Evolutionary conservation across 1,140 invertebrate species (phyloP).

Genomic region (Drosophila setifemur): DNA sequence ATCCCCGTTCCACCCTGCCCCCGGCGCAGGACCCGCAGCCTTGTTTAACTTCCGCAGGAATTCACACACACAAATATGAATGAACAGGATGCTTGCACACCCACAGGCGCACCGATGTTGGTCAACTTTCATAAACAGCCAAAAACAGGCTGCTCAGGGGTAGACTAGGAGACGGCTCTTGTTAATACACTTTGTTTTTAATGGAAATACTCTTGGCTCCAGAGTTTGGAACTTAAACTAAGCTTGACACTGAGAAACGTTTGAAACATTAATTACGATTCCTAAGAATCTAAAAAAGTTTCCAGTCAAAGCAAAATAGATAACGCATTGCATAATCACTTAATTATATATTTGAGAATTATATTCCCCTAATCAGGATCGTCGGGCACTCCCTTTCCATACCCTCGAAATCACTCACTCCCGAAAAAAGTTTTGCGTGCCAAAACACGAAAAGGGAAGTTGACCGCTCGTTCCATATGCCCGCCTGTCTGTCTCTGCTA

Average conservation of each 20-base stretch:
- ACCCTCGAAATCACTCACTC: constrained; percentile 7
- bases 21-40: neutral
- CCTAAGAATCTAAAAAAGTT: no score
- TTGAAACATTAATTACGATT: no score
- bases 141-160: constrained; percentile 3
- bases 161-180: neutral
- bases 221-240: no score
- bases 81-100: constrained; percentile 37
- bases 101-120: constrained; percentile 28
- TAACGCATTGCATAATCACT: no score
- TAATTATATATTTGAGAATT: no score
- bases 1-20: neutral
- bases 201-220: no score
- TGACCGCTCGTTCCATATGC: constrained; percentile 60
- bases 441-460: constrained; percentile 72
- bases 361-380: no score
- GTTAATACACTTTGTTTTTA: neutral
- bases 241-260: no score
- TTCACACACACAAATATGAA: constrained; percentile 13
- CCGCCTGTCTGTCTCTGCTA: constrained; percentile 43
- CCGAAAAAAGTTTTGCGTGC: constrained; percentile 47
- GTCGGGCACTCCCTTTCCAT: neutral
- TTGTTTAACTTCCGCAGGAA: constrained; percentile 68
- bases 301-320: no score
- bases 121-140: constrained; percentile 67